Conservation (phyloP, 2,797 vertebrate genomes). For the Microcaecilia unicolor region DNA sequence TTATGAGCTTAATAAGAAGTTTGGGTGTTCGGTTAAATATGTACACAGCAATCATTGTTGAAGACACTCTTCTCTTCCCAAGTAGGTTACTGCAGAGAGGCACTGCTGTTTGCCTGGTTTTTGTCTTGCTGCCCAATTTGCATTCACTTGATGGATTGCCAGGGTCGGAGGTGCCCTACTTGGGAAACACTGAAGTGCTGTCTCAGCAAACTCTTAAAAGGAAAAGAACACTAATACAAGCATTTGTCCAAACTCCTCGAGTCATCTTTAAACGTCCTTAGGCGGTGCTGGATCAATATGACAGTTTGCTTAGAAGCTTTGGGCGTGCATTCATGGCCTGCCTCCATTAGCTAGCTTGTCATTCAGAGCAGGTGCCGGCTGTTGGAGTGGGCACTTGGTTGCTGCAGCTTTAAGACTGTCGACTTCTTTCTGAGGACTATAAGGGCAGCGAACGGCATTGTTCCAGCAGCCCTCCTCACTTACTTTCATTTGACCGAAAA, state of each 20-base stretch:
- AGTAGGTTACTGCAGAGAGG: conserved; percentile 64
- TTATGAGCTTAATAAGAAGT: conserved; percentile 48
- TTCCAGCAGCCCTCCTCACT: too few species aligned
- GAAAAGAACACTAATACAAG: conserved; percentile 45
- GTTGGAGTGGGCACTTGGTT: not conserved
- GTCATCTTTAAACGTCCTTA: conserved; percentile 40
- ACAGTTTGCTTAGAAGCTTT: conserved; percentile 50
- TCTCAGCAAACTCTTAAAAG: conserved; percentile 65
- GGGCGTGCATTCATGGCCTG: conserved; percentile 38
- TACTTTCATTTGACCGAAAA: too few species aligned
- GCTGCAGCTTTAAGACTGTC: not conserved
- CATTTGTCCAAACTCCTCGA: conserved; percentile 63
- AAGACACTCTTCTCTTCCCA: conserved; percentile 44
- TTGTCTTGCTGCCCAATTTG: conserved; percentile 60
- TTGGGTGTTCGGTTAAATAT: conserved; percentile 54
- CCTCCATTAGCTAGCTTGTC: conserved; percentile 48
- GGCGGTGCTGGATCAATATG: conserved; percentile 61
- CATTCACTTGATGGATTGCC: conserved; percentile 67
- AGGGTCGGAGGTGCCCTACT: conserved; percentile 67
- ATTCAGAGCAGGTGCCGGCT: not conserved
- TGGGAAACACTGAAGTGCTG: conserved; percentile 66
- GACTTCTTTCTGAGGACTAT: too few species aligned
- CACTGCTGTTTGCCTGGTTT: conserved; percentile 63
- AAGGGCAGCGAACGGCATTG: too few species aligned
- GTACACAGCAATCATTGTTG: conserved; percentile 58